Conservation (phyloP, 2,797 vertebrate genomes). For the Melopsittacus undulatus region DNA sequence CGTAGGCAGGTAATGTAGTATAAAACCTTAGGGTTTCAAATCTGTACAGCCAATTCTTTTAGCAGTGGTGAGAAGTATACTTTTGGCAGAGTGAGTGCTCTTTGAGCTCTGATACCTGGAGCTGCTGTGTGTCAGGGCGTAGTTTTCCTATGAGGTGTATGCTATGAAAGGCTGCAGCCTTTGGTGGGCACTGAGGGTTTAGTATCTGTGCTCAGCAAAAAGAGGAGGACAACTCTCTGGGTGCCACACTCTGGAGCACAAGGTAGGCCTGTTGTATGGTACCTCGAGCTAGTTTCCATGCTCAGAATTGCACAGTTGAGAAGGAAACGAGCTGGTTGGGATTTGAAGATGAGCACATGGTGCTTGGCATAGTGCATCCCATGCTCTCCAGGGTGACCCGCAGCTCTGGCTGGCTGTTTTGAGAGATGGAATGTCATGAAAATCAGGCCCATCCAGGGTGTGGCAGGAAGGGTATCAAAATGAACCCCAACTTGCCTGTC, state of each 20-base stretch:
- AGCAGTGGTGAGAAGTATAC: fast-evolving
- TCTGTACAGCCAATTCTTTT: background rate
- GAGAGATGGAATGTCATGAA: background rate
- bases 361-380: background rate
- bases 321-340: fast-evolving
- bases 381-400: background rate
- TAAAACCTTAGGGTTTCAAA: background rate
- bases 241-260: background rate
- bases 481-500: background rate
- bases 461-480: background rate
- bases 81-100: background rate
- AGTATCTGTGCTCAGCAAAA: background rate
- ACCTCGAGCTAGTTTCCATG: fast-evolving
- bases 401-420: background rate
- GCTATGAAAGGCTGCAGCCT: background rate
- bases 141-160: background rate
- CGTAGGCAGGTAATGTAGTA: background rate
- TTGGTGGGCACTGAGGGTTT: background rate
- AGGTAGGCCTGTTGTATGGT: fast-evolving
- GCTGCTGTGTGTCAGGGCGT: background rate
- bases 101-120: background rate
- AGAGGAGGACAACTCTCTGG: background rate
- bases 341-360: background rate
- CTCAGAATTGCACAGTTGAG: background rate
- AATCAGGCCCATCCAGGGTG: background rate